Percentiles rank a stretch among this genome's conserved stretches.
Conservation (phyloP, 2,797 vertebrate genomes). For the Gallinago nigripennis region DNA sequence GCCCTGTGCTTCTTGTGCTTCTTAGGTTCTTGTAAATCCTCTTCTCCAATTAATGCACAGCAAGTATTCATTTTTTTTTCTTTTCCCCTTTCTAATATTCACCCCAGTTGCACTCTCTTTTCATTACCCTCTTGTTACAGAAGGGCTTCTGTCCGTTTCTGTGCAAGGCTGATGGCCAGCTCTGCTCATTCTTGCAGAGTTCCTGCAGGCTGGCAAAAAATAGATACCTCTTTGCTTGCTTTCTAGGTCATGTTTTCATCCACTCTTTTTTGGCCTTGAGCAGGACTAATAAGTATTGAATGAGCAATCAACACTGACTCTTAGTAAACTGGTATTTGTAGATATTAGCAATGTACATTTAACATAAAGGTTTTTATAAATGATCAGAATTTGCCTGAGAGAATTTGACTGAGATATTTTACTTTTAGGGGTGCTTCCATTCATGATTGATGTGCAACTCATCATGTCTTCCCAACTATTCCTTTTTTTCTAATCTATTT, state of each 20-base stretch:
- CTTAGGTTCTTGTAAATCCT: neutral
- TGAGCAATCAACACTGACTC: neutral
- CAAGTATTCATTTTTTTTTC: neutral
- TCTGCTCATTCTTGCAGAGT: neutral
- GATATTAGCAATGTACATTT: neutral
- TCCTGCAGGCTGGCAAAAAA: neutral
- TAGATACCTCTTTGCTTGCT: neutral
- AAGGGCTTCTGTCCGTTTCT: neutral
- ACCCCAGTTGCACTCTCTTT: neutral
- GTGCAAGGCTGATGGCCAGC: neutral
- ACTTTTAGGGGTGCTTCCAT: neutral
- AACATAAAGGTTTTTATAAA: neutral
- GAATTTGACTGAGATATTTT: neutral
- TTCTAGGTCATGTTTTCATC: neutral
- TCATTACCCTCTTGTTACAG: neutral
- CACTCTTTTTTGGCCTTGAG: neutral
- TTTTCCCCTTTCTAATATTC: neutral
- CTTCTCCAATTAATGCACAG: neutral
- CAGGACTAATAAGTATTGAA: neutral
- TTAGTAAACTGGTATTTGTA: neutral
- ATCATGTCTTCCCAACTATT: neutral
- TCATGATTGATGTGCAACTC: neutral
- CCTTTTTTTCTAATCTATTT: neutral
- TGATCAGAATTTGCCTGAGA: fast-evolving
- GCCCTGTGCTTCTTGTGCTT: neutral